Percentiles rank a stretch among this genome's conserved stretches.
These are phyloP conservation scores for Chrysomallon squamiferum DNA, from an alignment of 1,140 invertebrate genomes.

Conservation along the genomic window DNA sequence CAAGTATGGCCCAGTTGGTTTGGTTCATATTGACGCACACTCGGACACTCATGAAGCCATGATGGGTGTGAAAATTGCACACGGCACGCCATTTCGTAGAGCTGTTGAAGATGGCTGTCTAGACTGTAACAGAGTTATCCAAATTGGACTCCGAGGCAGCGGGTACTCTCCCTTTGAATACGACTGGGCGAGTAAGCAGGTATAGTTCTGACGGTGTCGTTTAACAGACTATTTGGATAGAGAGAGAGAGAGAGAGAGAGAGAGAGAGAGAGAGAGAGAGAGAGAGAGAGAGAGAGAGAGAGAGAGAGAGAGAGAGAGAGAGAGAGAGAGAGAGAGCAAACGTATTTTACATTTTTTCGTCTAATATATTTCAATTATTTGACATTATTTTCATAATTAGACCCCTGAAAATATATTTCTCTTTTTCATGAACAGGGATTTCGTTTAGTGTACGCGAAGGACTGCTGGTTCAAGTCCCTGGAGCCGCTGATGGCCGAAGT, in stretches of 20 bases:
- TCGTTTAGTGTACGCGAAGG: constrained; percentile 37
- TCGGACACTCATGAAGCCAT: constrained; percentile 53
- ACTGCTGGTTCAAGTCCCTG: constrained; percentile 56
- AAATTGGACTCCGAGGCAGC: constrained; percentile 61
- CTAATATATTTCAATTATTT: too few species aligned
- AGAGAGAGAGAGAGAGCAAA: background rate
- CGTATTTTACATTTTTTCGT: background rate
- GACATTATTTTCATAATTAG: too few species aligned
- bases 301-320: background rate
- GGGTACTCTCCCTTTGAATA: constrained; percentile 47
- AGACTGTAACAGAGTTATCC: constrained; percentile 55
- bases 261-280: background rate
- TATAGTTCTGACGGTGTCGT: too few species aligned
- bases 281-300: background rate
- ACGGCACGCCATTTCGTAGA: constrained; percentile 62
- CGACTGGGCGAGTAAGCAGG: constrained; percentile 52
- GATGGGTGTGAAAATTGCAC: constrained; percentile 55
- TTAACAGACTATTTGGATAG: background rate
- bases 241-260: background rate
- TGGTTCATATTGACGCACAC: constrained; percentile 62
- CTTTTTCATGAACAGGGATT: too few species aligned
- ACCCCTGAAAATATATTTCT: too few species aligned
- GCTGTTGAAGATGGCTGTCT: constrained; percentile 61
- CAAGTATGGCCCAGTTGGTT: constrained; percentile 59
- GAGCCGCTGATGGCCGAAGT: constrained; percentile 55